phyloP scores from a whole-genome alignment of 64 coral and sea anemone species.

The Pachyseris speciosa region DNA sequence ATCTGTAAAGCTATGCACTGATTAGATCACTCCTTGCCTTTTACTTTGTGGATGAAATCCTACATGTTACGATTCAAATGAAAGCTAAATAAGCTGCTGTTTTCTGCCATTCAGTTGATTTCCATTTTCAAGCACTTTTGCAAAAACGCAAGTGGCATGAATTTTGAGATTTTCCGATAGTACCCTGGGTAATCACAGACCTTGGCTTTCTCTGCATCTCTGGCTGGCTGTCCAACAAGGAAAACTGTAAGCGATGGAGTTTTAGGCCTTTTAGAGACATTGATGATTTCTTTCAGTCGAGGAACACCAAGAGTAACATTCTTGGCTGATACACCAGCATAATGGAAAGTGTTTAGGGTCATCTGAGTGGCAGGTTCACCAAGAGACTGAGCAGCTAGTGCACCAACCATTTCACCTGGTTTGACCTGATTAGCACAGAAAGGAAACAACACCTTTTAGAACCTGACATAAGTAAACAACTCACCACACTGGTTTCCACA shows the following conservation, averaged over 20 bases:
- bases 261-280: constrained; percentile 98
- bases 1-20: too few relatives aligned
- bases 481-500: too few relatives aligned
- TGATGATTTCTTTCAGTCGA: constrained; percentile 98
- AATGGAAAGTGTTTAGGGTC: constrained; percentile 99
- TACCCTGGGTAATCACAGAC: constrained; percentile 6
- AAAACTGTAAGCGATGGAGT: constrained; percentile 98
- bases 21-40: too few relatives aligned
- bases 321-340: constrained; percentile 99
- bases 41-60: too few relatives aligned
- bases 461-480: neutral
- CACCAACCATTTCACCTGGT: constrained; percentile 99
- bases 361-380: constrained; percentile 99
- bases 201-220: constrained; percentile 99
- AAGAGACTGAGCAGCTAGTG: constrained; percentile 95
- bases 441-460: neutral
- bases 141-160: neutral
- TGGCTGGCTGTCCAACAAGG: constrained; percentile 93
- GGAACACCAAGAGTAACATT: constrained; percentile 98
- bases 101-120: neutral
- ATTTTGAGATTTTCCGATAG: neutral
- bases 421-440: constrained; percentile 64
- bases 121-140: neutral
- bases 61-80: too few relatives aligned
- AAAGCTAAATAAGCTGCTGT: neutral